Evolutionary conservation across 2,113 vertebrate species (phyloP), one percentile per base, ranked within the genome.

Genomic region (Calyptommatus sinebrachiatus): DNA sequence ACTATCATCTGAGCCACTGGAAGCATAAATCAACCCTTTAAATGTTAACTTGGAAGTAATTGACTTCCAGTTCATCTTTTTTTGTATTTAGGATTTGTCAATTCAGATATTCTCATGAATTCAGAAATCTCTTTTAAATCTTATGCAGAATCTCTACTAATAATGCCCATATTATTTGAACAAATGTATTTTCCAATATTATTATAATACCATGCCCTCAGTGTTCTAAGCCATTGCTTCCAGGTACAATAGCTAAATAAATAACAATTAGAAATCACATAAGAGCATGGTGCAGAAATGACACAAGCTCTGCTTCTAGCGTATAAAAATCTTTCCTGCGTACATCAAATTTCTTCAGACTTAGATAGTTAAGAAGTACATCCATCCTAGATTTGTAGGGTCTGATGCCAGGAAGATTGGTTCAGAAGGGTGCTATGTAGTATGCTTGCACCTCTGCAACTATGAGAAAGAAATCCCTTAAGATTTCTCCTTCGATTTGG

Each of bases 1-100:
- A 76, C 24, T 80, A 73, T 83, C 12, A 0, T 85, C 81, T 89
- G 75, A 46, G 45, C 11, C 77, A 46, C 75, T 20, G 78, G 74
- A 78, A 53, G 28, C 24, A 63, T 5, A 45, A 14, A 60, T 57
- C 18, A 73, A 46, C 5, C 29, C 7, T 24, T 41, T 69, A 8
- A 7, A 46, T 60, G 16, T 62, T 61, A 67, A 73, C 46, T 22
- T 57, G 26, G 16, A 67, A 73, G 26, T 66, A 67, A 80, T 73
- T 80, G 73, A 62, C 31, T 28, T 24, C 60, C 66, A 70, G 24
- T 78, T 45, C 50, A n/a, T 46, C 1, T 28, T 41, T 20, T 41
- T 20, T 7, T 65, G 14, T 71, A 31, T 48, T 10, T 31, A 70
- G 12, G n/a, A 61, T 22, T 76, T 35, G 11, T 8, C 53, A 28